Base-by-base conservation (phyloP, 2,797 vertebrate species). In the Columba guinea region DNA sequence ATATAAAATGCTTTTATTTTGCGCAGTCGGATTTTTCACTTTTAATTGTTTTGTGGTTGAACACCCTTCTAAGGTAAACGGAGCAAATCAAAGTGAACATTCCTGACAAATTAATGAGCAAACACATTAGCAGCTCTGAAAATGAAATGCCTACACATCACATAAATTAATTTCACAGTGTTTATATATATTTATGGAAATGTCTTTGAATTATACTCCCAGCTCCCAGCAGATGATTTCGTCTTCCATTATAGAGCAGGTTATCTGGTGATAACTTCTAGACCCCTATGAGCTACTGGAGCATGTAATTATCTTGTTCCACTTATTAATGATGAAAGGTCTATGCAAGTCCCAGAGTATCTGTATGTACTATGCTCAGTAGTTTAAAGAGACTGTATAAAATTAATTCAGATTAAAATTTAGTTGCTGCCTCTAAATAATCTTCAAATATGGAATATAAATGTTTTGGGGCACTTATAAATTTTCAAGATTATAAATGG, bases 261-360 rank as follows among this genome's bases (percentile, higher is more conserved):
- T 91, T 90, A 90, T 84, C 34, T 89, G 88, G 81, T 73, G 88
- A 95, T 96, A 97, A 95, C 92, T 96, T 89, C 60, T 95, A 77
- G 96, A 92, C 86, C 94, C 39, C 78, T 83, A 59, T 46, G 89
- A 96, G 86, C 90, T 94, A 81, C 88, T 71, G 94, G 65, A 97
- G 92, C 93, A 73, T 95, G 93, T 95, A 96, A 96, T 97, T 95
- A 95, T 85, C 81, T 94, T 89, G 90, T 96, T 96, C 90, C 51
- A 68, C 91, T 93, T 96, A 87, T 78, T 96, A 94, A 96, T 87
- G 95, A 95, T 96, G 92, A 95, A 96, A 97, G 83, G 85, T 90
- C 87, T 85, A 41, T 62, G 52, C 55, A 78, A 92, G 81, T 96
- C 90, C 90, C 96, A 94, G 91, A 84, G 84, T 21, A 82, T 70